These are phyloP conservation scores for Megastigmus dorsalis DNA, from an alignment of 2,888 invertebrate species.

Conservation along the genomic window DNA sequence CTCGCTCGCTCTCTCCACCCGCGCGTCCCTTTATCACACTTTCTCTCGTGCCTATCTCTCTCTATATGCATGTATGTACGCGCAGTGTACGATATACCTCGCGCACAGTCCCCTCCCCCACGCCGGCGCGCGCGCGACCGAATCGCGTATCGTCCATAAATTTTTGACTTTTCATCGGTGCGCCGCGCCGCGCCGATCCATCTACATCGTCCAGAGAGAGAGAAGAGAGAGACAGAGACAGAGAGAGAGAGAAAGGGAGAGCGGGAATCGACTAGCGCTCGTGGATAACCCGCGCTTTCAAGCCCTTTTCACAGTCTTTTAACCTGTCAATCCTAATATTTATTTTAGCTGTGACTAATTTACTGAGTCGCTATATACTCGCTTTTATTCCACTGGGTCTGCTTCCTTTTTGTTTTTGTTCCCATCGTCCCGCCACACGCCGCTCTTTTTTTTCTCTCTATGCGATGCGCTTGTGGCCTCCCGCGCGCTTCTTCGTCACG, in stretches of 20 bases:
- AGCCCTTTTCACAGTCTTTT: conserved; percentile 19
- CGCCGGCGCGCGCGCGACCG: too few relatives aligned
- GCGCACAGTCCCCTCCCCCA: too few relatives aligned
- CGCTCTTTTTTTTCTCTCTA: neutral
- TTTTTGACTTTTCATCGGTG: conserved; percentile 8
- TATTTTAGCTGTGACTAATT: conserved; percentile 32
- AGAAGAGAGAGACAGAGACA: too few relatives aligned
- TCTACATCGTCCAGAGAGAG: too few relatives aligned
- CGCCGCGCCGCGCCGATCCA: conserved; percentile 8
- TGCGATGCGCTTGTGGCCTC: neutral
- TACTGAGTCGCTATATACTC: conserved; percentile 8
- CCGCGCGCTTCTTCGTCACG: neutral
- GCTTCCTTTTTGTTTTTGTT: neutral
- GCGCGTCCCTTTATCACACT: neutral
- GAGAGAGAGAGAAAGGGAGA: too few relatives aligned
- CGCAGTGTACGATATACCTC: too few relatives aligned
- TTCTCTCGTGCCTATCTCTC: too few relatives aligned
- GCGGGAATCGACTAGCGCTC: neutral
- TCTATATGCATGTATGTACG: too few relatives aligned
- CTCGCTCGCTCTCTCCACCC: neutral
- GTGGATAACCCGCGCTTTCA: neutral
- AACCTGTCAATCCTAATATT: conserved; percentile 42
- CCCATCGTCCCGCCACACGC: neutral
- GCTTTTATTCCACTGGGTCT: neutral
- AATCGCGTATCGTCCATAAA: conserved; percentile 10